Evolutionary conservation across 2,113 vertebrate genomes (phyloP).

Genomic region (Campylorhamphus procurvoides): DNA sequence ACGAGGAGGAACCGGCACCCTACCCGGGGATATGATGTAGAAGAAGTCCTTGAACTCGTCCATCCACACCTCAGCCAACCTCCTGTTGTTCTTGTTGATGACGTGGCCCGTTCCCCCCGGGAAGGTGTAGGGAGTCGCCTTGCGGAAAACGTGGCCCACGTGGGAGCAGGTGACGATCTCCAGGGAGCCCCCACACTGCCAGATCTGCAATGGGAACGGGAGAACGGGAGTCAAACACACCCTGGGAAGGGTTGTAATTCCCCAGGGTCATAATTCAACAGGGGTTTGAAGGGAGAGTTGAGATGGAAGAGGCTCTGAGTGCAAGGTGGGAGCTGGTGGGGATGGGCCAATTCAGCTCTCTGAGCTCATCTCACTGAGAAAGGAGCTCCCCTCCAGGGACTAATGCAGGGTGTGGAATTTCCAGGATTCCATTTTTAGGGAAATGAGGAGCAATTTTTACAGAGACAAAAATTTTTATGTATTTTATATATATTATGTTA

Average conservation of each 20-base stretch:
- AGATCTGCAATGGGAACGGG: constrained; percentile 77
- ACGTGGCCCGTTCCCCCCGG: constrained; percentile 98
- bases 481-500: no score
- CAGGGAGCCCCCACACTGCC: constrained; percentile 95
- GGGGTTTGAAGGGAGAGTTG: background rate
- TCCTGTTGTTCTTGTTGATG: constrained; percentile 98
- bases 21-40: constrained; percentile 98
- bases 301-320: accelerated
- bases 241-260: no score
- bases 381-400: accelerated
- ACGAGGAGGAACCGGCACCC: background rate
- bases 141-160: constrained; percentile 95
- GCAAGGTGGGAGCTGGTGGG: background rate
- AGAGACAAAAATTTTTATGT: background rate
- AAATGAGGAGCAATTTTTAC: background rate
- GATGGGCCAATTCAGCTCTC: no score
- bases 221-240: background rate
- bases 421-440: background rate
- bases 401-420: accelerated
- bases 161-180: constrained; percentile 98
- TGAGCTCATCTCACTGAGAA: accelerated
- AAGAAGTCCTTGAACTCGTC: constrained; percentile 99
- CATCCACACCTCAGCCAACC: constrained; percentile 98
- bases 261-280: background rate
- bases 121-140: constrained; percentile 96